These are phyloP conservation scores for Harpalus rubripes DNA, from an alignment of 2,888 invertebrate genomes.

Conservation along the genomic window DNA sequence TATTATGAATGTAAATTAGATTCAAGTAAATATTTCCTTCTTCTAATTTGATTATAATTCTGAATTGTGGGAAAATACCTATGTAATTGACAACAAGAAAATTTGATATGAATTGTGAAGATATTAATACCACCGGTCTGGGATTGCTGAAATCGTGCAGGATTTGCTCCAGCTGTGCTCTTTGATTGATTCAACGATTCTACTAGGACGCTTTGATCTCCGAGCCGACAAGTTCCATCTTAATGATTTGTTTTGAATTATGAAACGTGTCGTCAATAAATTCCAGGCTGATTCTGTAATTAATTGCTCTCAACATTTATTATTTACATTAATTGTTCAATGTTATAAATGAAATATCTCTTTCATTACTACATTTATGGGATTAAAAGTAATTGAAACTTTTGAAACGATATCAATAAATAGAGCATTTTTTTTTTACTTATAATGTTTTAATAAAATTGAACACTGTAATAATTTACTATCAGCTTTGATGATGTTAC, in stretches of 20 bases:
- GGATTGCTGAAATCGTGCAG: constrained; percentile 54
- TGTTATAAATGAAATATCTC: constrained; percentile 34
- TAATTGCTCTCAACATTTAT: constrained; percentile 22
- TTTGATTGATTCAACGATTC: constrained; percentile 43
- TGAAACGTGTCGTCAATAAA: constrained; percentile 54
- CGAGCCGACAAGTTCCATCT: constrained; percentile 27
- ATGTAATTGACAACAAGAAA: not conserved
- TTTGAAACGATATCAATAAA: not conserved
- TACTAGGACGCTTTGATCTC: constrained; percentile 43
- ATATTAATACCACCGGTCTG: not conserved
- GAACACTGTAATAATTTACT: not conserved
- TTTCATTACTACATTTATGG: constrained; percentile 8
- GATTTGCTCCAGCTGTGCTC: constrained; percentile 24
- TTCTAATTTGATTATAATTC: not conserved
- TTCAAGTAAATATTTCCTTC: not conserved
- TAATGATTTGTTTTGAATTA: constrained; percentile 60
- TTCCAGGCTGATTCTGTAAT: constrained; percentile 25
- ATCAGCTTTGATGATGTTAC: not conserved
- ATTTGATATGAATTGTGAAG: constrained; percentile 1
- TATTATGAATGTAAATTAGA: too few species aligned
- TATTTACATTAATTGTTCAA: constrained; percentile 40
- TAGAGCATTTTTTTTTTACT: not conserved
- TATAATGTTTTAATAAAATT: not conserved
- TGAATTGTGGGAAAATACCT: not conserved
- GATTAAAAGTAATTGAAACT: constrained; percentile 4